These are phyloP conservation scores for Scophthalmus maximus DNA, from an alignment of 2,113 vertebrate genomes.

Conservation along the genomic window DNA sequence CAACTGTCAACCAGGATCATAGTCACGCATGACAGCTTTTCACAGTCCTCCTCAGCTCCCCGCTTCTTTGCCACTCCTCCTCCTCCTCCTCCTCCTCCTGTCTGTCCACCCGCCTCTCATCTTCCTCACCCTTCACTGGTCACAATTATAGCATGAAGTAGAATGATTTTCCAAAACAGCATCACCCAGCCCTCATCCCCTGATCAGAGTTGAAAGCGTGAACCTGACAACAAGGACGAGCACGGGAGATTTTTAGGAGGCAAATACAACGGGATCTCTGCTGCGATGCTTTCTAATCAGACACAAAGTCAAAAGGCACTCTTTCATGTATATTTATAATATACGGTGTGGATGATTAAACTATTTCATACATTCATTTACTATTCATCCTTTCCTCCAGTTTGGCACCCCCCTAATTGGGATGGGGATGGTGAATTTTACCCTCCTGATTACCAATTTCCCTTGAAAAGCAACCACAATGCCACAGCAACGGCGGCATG, in stretches of 20 bases:
- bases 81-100: constrained; percentile 30
- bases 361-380: constrained; percentile 1
- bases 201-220: constrained; percentile 31
- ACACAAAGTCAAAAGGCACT: constrained; percentile 3
- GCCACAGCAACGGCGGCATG: background rate
- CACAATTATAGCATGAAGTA: constrained; percentile 67
- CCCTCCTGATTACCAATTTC: constrained; percentile 31
- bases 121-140: constrained; percentile 71
- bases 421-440: constrained; percentile 14
- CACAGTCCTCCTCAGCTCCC: constrained; percentile 47
- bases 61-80: too few relatives aligned
- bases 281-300: background rate
- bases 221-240: constrained; percentile 25
- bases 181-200: constrained; percentile 36
- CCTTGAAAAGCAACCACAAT: constrained; percentile 35
- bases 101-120: constrained; percentile 58
- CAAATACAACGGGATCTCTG: background rate
- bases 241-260: constrained; percentile 1
- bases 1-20: constrained; percentile 78
- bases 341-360: background rate
- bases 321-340: background rate
- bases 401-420: constrained; percentile 25
- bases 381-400: background rate
- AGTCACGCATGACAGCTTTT: constrained; percentile 78
- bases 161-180: constrained; percentile 65